Evolutionary conservation across 2,888 invertebrate genomes (phyloP).

Genomic region (Lagria hirta): DNA sequence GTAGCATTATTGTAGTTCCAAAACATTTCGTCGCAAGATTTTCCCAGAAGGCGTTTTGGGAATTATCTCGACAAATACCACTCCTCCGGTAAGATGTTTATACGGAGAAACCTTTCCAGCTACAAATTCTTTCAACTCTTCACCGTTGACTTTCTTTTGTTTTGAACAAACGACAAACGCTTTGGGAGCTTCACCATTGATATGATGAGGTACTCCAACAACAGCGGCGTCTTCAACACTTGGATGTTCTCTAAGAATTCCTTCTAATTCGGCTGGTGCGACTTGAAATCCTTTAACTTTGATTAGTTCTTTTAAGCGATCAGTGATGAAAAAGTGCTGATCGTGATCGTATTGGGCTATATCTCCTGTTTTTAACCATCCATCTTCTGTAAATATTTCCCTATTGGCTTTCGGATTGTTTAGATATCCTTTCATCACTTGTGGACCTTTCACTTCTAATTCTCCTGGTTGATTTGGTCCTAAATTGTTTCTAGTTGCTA

Average conservation of each 20-base stretch:
- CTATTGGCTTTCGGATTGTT: no score
- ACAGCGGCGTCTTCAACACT: conserved; percentile 80
- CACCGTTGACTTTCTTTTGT: conserved; percentile 51
- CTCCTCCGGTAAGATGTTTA: conserved; percentile 65
- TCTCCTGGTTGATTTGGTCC: conserved; percentile 59
- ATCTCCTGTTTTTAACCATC: conserved; percentile 77
- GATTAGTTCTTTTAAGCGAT: conserved; percentile 80
- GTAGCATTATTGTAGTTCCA: no score
- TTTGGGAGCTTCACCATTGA: conserved; percentile 72
- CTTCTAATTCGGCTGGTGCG: conserved; percentile 86
- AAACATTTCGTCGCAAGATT: conserved; percentile 61
- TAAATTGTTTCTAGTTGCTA: conserved; percentile 35
- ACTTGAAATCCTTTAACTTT: conserved; percentile 73
- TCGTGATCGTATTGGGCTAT: conserved; percentile 60
- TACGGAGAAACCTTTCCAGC: conserved; percentile 70
- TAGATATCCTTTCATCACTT: conserved; percentile 79
- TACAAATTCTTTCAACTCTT: conserved; percentile 64
- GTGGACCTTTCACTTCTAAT: conserved; percentile 73
- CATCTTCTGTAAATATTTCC: conserved; percentile 66
- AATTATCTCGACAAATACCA: conserved; percentile 58
- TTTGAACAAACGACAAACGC: conserved; percentile 68
- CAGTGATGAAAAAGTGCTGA: conserved; percentile 68
- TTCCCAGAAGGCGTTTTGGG: conserved; percentile 64
- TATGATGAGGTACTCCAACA: conserved; percentile 69
- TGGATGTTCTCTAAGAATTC: conserved; percentile 69